Evolutionary conservation across 2,888 invertebrate species (phyloP).

Genomic region (Ochropacha duplaris): DNA sequence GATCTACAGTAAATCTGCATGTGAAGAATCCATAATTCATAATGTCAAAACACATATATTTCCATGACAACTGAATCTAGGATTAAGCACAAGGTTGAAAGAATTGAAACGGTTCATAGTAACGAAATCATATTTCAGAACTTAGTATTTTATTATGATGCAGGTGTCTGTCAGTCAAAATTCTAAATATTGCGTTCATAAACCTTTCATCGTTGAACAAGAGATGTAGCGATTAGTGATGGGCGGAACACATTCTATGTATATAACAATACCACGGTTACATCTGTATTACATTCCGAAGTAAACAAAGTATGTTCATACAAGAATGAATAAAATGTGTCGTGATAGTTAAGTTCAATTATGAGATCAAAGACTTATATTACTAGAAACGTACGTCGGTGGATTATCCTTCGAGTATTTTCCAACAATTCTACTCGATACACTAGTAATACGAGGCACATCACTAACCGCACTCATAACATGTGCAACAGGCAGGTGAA

Average conservation of each 20-base stretch:
- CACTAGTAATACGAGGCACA: constrained; percentile 8
- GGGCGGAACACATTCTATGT: neutral
- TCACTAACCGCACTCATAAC: constrained; percentile 11
- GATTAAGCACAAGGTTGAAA: constrained; percentile 10
- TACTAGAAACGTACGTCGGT: neutral
- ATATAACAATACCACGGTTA: no score
- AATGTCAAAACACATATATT: constrained; percentile 3
- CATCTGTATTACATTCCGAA: no score
- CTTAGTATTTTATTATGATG: constrained; percentile 1
- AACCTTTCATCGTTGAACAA: neutral
- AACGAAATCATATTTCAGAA: neutral
- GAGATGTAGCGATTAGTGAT: neutral
- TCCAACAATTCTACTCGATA: neutral
- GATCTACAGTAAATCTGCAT: neutral
- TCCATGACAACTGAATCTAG: constrained; percentile 7
- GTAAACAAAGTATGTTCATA: neutral
- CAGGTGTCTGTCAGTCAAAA: constrained; percentile 2
- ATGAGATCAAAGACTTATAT: no score
- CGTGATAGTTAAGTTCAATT: no score
- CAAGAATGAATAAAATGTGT: no score
- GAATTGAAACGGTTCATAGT: neutral
- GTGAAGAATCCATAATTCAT: neutral
- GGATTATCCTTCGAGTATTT: neutral
- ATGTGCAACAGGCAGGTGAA: constrained; percentile 16
- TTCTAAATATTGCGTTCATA: neutral